Conservation (phyloP, 30 jellyfish, hydroid and myxozoan genomes). For the Cassiopea andromeda region DNA sequence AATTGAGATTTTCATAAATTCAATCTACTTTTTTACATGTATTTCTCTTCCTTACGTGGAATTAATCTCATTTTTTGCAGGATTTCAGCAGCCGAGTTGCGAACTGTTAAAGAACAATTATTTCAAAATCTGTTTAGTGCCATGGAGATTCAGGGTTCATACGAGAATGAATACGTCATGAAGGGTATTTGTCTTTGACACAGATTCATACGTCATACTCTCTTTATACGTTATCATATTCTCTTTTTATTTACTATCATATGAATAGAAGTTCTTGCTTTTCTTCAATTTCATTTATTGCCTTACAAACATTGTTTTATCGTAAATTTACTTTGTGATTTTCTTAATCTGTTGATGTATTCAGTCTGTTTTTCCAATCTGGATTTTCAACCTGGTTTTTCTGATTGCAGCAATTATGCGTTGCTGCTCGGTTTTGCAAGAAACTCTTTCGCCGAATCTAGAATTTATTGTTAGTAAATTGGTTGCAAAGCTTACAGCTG, state of each 20-base stretch:
- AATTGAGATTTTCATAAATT: too few species aligned
- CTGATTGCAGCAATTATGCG: conserved; percentile 89
- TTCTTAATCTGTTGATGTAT: too few species aligned
- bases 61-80: conserved; percentile 40
- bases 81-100: conserved; percentile 78
- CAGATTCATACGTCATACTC: background rate
- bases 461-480: conserved; percentile 63
- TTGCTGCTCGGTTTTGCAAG: conserved; percentile 82
- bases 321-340: too few species aligned
- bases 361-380: too few species aligned
- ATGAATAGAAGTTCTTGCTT: too few species aligned
- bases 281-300: too few species aligned
- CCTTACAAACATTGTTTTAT: too few species aligned
- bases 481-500: conserved; percentile 76
- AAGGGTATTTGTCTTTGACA: conserved; percentile 63
- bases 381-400: background rate
- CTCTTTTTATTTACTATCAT: too few species aligned
- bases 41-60: too few species aligned
- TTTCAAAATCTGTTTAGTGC: conserved; percentile 76
- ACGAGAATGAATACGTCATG: conserved; percentile 92
- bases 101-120: conserved; percentile 70
- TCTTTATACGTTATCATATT: too few species aligned
- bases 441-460: conserved; percentile 67
- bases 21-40: too few species aligned
- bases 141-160: conserved; percentile 77